Conservation (phyloP, 2,113 vertebrate species). For the Aldabrachelys gigantea region DNA sequence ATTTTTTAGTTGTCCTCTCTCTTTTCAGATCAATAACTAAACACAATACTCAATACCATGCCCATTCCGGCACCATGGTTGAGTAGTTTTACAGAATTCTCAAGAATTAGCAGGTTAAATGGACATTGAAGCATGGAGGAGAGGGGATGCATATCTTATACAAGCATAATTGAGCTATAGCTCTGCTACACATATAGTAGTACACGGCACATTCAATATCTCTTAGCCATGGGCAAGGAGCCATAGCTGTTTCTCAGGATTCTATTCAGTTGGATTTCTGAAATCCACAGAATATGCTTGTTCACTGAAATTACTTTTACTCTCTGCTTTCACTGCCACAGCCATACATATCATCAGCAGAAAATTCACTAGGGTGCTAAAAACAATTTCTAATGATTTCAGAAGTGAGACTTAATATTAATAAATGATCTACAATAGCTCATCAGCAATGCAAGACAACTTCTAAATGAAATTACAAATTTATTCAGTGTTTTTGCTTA, state of each 20-base stretch:
- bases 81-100: neutral
- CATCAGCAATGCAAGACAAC: conserved; percentile 17
- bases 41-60: neutral
- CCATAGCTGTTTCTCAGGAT: neutral
- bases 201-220: neutral
- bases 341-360: neutral
- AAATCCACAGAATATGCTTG: neutral
- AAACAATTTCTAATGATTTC: conserved; percentile 32
- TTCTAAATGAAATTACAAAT: conserved; percentile 49
- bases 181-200: neutral
- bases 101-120: accelerated
- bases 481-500: conserved; percentile 30
- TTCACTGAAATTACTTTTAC: neutral
- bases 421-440: conserved; percentile 28
- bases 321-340: neutral
- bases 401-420: conserved; percentile 27
- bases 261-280: neutral
- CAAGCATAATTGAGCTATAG: accelerated
- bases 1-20: accelerated
- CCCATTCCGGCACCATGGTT: neutral
- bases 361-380: conserved; percentile 40
- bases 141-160: accelerated
- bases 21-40: neutral
- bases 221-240: neutral
- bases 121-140: neutral